These are phyloP conservation scores for Rhipidura dahli DNA, from an alignment of 2,113 vertebrate species.

Conservation along the genomic window DNA sequence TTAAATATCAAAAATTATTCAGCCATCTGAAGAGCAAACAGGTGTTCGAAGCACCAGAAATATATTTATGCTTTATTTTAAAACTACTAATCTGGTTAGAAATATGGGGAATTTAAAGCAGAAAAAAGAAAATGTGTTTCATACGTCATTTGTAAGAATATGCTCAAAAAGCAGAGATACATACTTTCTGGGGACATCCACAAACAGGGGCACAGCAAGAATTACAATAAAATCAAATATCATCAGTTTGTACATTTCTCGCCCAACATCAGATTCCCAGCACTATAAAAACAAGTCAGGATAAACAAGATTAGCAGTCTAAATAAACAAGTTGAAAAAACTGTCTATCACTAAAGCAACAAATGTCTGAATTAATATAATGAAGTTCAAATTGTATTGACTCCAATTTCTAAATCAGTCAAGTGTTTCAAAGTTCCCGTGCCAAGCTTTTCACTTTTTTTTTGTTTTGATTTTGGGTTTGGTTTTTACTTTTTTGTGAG, in stretches of 20 bases:
- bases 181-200: constrained; percentile 94
- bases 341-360: not conserved
- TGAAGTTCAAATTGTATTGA: not conserved
- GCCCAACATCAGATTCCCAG: constrained; percentile 94
- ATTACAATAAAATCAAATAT: constrained; percentile 96
- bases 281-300: constrained; percentile 77
- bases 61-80: not conserved
- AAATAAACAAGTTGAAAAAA: not conserved
- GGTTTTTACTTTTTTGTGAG: not conserved
- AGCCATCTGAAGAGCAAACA: not conserved
- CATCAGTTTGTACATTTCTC: constrained; percentile 97
- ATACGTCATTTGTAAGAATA: not conserved
- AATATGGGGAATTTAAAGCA: not conserved
- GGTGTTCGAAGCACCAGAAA: not conserved
- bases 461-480: not conserved
- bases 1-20: not conserved
- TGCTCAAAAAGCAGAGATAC: constrained; percentile 21
- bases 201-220: constrained; percentile 79
- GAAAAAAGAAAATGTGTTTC: not conserved
- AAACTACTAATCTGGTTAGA: not conserved
- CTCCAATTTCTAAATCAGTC: not conserved
- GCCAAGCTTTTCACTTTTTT: not conserved
- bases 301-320: not conserved
- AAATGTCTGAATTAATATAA: not conserved
- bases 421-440: not conserved